A percentile compares a stretch with the other conserved stretches of the same genome.
Conservation (phyloP, 2,113 vertebrate genomes). For the Gila orcuttii region DNA sequence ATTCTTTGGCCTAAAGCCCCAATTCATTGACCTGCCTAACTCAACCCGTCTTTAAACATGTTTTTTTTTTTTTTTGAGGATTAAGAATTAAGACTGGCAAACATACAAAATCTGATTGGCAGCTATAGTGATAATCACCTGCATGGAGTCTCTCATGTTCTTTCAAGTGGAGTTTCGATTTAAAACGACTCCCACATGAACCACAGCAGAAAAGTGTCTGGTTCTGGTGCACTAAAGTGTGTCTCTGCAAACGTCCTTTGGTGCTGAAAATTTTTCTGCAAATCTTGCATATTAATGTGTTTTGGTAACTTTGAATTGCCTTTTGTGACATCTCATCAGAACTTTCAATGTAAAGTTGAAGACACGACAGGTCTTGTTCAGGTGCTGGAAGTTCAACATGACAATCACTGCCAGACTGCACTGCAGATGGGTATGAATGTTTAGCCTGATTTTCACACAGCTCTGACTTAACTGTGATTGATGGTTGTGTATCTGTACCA, state of each 20-base stretch:
- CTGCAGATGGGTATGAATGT: no score
- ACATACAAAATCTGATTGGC: no score
- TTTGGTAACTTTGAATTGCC: neutral
- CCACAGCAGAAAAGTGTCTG: slow-evolving; percentile 34
- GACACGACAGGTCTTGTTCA: neutral
- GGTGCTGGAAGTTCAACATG: neutral
- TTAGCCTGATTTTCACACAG: neutral
- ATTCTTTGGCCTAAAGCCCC: neutral
- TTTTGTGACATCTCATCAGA: slow-evolving; percentile 20
- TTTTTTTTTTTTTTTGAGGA: no score
- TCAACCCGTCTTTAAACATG: no score
- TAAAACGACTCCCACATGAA: slow-evolving; percentile 40
- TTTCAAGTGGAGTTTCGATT: slow-evolving; percentile 41
- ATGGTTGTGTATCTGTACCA: neutral
- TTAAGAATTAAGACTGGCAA: no score
- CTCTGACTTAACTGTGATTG: slow-evolving; percentile 27
- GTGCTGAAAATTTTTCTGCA: slow-evolving; percentile 43
- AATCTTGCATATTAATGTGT: slow-evolving; percentile 23
- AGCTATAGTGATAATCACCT: slow-evolving; percentile 34
- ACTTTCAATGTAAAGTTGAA: neutral
- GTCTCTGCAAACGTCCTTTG: slow-evolving; percentile 34
- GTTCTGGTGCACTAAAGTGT: slow-evolving; percentile 47
- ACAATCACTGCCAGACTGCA: neutral
- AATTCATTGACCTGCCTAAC: neutral
- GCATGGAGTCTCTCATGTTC: slow-evolving; percentile 42